Percentiles rank a stretch among this genome's conserved stretches.
phyloP scores from a whole-genome alignment of 1,140 invertebrate genomes.

The Alviniconcha marisindica region DNA sequence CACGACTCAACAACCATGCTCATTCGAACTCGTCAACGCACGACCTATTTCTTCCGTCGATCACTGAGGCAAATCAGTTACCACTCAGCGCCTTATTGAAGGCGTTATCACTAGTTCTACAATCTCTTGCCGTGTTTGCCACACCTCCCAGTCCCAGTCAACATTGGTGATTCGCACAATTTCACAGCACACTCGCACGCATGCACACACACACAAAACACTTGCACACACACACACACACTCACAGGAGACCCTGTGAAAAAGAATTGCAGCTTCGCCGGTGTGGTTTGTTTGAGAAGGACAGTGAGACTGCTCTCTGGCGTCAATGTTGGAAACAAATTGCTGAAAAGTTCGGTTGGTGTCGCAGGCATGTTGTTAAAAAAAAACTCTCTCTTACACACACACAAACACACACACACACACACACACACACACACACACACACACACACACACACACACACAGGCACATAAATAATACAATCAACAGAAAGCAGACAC shows the following conservation, averaged over 20 bases:
- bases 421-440: background rate
- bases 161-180: too few relatives aligned
- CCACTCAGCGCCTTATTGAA: background rate
- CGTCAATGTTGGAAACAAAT: background rate
- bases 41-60: background rate
- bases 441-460: background rate
- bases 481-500: background rate
- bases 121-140: background rate
- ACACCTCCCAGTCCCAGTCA: background rate
- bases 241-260: background rate
- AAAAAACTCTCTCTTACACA: background rate
- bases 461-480: conserved; percentile 6
- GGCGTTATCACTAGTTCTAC: background rate
- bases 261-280: conserved; percentile 9
- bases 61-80: background rate
- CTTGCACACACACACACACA: background rate
- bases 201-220: background rate
- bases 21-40: background rate
- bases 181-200: too few relatives aligned
- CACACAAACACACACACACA: conserved; percentile 13
- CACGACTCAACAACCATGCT: background rate
- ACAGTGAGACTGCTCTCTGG: background rate
- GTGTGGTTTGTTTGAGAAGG: background rate
- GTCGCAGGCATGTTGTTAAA: background rate
- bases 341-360: background rate